Evolutionary conservation across 2,113 vertebrate species (phyloP), one percentile per base, ranked within the genome.

Genomic region (Leucosticte australis): DNA sequence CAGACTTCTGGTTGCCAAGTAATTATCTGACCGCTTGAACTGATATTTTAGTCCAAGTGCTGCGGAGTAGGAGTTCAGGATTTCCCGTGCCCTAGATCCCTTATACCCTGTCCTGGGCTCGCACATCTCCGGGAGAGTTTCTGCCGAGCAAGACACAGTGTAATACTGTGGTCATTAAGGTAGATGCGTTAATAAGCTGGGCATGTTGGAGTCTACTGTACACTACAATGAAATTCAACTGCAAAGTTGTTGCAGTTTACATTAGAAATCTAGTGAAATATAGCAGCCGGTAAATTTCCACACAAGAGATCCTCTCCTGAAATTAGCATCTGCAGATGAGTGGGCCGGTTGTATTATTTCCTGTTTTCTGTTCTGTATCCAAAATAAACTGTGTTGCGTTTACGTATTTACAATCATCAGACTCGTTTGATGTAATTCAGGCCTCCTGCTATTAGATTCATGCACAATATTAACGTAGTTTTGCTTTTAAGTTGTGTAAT

Each of bases 191-290:
- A 24, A 27, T 64, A 8, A 31, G 14, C 9, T 35, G 42, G 24
- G 6, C 7, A 7, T 31, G 0, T 18, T 70, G 31, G 22, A 55
- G 18, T 42, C 10, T 18, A 0, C 26, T 56, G 2, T 1, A 28
- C 7, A 37, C 10, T 28, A 16, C n/a, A 55, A 42, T 21, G 4
- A 69, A 53, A 62, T 49, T 57, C 14, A 63, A 0, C 5, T 11
- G 14, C 30, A 27, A 21, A 17, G 6, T 22, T 65, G 30, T 33
- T 79, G n/a, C 23, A 23, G 27, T 74, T 87, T 57, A 18, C 14
- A 2, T 30, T 28, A 23, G 12, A 75, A 77, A 49, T 19, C 16
- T 39, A 5, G 33, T 62, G 63, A 65, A 68, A 47, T 15, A 4
- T 0, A 11, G 18, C 52, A 55, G 18, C 20, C 1, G 2, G 23